Evolutionary conservation across 2,113 vertebrate species (phyloP).

Genomic region (Vireo altiloquus): DNA sequence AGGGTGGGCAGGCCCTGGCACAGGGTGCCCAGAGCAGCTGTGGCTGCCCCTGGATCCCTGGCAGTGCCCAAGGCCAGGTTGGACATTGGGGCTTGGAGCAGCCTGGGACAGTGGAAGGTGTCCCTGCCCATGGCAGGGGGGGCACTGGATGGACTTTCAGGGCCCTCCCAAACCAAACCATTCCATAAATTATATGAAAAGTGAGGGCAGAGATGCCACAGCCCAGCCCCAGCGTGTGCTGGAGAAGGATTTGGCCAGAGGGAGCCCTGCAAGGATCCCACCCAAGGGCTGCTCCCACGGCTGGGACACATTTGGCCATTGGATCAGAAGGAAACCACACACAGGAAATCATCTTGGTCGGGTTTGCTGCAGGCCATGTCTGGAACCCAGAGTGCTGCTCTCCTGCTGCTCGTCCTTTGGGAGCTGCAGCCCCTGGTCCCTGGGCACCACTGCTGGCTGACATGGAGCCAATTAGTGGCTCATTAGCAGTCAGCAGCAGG

Average conservation of each 20-base stretch:
- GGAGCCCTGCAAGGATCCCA: not conserved
- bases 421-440: not conserved
- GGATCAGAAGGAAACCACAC: not conserved
- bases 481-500: not conserved
- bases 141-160: rapidly evolving
- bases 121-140: not conserved
- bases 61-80: not conserved
- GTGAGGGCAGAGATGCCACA: not conserved
- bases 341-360: rapidly evolving
- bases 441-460: not conserved
- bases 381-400: not conserved
- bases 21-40: not conserved
- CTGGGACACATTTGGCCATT: not conserved
- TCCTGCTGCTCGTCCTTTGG: not conserved
- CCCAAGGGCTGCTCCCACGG: not conserved
- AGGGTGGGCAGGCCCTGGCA: not conserved
- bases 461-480: not conserved
- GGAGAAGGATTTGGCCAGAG: not conserved
- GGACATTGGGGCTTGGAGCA: not conserved
- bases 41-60: not conserved
- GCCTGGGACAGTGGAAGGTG: not conserved
- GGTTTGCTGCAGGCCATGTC: not conserved
- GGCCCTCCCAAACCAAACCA: not conserved
- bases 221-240: rapidly evolving
- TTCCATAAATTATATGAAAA: not conserved